Percentiles rank a stretch among this genome's conserved stretches.
Conservation (phyloP, 1,140 invertebrate species). For the Calliopsis andreniformis region DNA sequence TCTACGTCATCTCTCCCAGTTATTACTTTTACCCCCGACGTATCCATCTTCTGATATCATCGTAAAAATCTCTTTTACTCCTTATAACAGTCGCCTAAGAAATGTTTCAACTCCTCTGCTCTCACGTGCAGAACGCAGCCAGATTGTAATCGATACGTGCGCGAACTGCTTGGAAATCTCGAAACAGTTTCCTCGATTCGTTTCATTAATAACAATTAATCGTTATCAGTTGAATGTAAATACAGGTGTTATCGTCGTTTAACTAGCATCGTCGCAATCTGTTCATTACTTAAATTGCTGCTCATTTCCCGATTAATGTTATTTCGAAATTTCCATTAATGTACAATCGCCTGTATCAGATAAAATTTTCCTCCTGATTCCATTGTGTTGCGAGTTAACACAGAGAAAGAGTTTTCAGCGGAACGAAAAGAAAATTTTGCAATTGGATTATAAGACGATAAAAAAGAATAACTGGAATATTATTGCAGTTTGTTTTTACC, state of each 20-base stretch:
- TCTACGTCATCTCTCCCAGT: neutral
- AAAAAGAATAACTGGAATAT: too few species aligned
- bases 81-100: neutral
- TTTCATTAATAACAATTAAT: neutral
- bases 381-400: neutral
- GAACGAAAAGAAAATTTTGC: too few species aligned
- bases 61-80: conserved; percentile 16
- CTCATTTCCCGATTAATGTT: too few species aligned
- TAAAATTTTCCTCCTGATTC: neutral
- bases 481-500: too few species aligned
- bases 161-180: neutral
- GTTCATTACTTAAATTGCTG: neutral
- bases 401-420: too few species aligned
- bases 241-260: too few species aligned
- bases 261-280: neutral
- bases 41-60: conserved; percentile 20
- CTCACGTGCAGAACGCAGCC: neutral
- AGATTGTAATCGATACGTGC: conserved; percentile 1
- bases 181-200: neutral
- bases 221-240: too few species aligned
- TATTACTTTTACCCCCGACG: conserved; percentile 1
- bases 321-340: neutral
- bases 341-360: neutral
- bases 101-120: neutral
- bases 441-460: too few species aligned